phyloP scores from a whole-genome alignment of 2,113 vertebrate genomes.

The Salvelinus namaycush region DNA sequence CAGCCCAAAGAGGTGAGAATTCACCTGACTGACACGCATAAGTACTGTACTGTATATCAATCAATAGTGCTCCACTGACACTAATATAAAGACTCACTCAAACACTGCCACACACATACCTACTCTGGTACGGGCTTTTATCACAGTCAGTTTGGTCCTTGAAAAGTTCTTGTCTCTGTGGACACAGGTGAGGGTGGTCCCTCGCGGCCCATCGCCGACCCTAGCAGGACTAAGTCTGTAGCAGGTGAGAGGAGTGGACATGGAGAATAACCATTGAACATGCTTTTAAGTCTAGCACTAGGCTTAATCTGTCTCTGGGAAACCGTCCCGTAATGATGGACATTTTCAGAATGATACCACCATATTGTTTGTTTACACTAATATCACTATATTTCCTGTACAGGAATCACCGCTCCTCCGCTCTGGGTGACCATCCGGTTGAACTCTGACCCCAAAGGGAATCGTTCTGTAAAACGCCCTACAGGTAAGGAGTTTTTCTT shows the following conservation, averaged over 20 bases:
- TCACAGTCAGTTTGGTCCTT: constrained; percentile 11
- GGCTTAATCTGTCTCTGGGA: too few species aligned
- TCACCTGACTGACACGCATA: too few species aligned
- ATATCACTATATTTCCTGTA: not conserved
- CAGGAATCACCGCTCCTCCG: constrained; percentile 60
- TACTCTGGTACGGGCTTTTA: not conserved
- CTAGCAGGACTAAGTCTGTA: not conserved
- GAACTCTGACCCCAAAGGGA: constrained; percentile 60
- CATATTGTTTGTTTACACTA: not conserved
- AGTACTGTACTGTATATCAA: too few species aligned
- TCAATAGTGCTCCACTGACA: too few species aligned
- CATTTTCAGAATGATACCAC: not conserved
- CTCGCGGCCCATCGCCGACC: constrained; percentile 17
- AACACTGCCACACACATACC: not conserved
- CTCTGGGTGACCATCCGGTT: constrained; percentile 64
- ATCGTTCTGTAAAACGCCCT: constrained; percentile 42
- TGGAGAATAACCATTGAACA: too few species aligned
- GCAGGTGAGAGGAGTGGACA: not conserved
- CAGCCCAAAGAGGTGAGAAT: constrained; percentile 39
- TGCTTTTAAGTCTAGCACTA: too few species aligned
- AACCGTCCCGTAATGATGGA: too few species aligned
- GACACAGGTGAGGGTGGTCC: constrained; percentile 28
- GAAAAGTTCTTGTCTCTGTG: constrained; percentile 38
- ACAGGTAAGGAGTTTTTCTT: constrained; percentile 40
- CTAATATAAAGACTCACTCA: not conserved